These are phyloP conservation scores for Gymnocheta viridis DNA, from an alignment of 2,888 invertebrate species.

Conservation along the genomic window DNA sequence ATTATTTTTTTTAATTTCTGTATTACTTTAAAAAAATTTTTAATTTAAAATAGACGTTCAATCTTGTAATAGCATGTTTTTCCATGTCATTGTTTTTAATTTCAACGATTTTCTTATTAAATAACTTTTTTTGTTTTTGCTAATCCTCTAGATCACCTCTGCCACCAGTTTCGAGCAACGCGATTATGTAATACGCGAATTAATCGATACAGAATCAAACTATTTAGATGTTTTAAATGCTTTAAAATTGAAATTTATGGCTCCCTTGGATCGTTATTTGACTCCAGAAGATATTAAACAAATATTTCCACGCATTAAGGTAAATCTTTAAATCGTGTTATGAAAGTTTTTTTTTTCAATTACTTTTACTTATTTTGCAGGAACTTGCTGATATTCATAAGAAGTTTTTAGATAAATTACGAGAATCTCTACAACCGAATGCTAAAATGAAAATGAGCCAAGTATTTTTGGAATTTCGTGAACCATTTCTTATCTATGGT, in stretches of 20 bases:
- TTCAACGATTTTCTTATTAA: neutral
- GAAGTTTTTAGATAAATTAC: constrained; percentile 91
- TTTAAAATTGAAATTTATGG: constrained; percentile 90
- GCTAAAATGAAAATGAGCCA: constrained; percentile 86
- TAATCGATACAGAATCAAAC: constrained; percentile 98
- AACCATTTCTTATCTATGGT: constrained; percentile 95
- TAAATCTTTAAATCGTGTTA: constrained; percentile 80
- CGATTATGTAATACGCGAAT: constrained; percentile 95
- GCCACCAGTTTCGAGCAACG: constrained; percentile 90
- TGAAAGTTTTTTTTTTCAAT: neutral
- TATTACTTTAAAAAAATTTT: neutral
- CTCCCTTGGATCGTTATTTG: constrained; percentile 88
- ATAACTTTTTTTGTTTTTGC: neutral
- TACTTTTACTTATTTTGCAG: constrained; percentile 81
- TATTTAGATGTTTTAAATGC: constrained; percentile 96
- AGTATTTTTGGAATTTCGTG: constrained; percentile 95
- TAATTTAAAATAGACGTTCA: constrained; percentile 3
- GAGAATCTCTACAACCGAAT: constrained; percentile 86
- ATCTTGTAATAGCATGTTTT: constrained; percentile 53
- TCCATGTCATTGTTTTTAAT: neutral
- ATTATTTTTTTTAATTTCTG: constrained; percentile 39
- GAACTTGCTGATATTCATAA: constrained; percentile 93
- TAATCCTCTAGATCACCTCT: constrained; percentile 78
- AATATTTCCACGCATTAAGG: constrained; percentile 96
- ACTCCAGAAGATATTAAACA: constrained; percentile 88